A percentile compares a stretch with the other conserved stretches of the same genome.
Evolutionary conservation across 1,140 invertebrate species (phyloP).

Genomic region (Diabrotica virgifera): DNA sequence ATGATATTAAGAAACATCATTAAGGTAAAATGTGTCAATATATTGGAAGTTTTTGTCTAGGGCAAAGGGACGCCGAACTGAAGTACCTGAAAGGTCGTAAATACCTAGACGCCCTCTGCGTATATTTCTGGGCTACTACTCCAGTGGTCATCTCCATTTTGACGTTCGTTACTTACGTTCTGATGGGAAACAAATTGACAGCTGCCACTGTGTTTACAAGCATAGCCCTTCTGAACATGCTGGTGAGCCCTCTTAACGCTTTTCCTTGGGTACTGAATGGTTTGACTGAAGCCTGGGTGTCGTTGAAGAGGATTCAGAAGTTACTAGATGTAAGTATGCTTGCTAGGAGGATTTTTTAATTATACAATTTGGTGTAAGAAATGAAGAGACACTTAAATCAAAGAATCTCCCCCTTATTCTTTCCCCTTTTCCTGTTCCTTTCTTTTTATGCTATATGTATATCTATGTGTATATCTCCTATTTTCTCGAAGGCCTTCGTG

Average conservation of each 20-base stretch:
- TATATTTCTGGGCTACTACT: conserved; percentile 99
- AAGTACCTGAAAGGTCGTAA: conserved; percentile 80
- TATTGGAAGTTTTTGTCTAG: conserved; percentile 43
- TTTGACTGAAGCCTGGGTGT: conserved; percentile 90
- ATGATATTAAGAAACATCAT: too few species aligned
- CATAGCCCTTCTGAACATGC: conserved; percentile 92
- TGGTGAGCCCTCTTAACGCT: conserved; percentile 93
- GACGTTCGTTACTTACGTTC: conserved; percentile 86
- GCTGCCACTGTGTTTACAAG: conserved; percentile 92
- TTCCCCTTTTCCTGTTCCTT: too few species aligned
- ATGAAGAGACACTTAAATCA: too few species aligned
- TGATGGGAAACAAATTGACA: conserved; percentile 76
- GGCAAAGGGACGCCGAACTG: conserved; percentile 67
- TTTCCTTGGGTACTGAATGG: conserved; percentile 99
- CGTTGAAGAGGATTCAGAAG: conserved; percentile 76
- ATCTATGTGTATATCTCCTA: too few species aligned
- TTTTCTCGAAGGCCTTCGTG: too few species aligned
- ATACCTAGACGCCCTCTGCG: conserved; percentile 97
- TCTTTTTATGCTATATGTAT: too few species aligned
- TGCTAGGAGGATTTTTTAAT: too few species aligned
- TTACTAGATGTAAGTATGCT: conserved; percentile 61
- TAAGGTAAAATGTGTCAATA: too few species aligned
- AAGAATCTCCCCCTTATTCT: too few species aligned
- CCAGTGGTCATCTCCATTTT: conserved; percentile 91
- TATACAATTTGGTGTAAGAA: too few species aligned